Evolutionary conservation across 2,113 vertebrate species (phyloP).

Genomic region (Syngnathus typhle): DNA sequence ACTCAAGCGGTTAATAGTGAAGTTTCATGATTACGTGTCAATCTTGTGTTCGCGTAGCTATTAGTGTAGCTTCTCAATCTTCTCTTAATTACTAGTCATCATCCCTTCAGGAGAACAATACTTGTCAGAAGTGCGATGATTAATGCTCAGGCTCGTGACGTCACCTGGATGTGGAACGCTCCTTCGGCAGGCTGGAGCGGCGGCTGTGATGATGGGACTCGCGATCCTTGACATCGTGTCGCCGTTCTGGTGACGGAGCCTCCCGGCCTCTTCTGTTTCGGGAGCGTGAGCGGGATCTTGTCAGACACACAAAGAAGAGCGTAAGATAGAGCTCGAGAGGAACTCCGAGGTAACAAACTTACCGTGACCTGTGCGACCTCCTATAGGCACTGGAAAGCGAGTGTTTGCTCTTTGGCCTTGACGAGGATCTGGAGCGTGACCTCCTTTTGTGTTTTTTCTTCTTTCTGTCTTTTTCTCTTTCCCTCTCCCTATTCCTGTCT

Average conservation of each 20-base stretch:
- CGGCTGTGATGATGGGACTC: conserved; percentile 78
- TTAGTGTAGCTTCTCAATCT: too few species aligned
- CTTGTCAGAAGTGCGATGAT: too few species aligned
- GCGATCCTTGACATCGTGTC: conserved; percentile 72
- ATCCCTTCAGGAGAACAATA: too few species aligned
- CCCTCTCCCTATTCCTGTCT: conserved; percentile 49
- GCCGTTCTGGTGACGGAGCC: conserved; percentile 74
- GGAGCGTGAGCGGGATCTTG: conserved; percentile 84
- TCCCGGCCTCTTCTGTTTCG: conserved; percentile 78
- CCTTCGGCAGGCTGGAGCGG: conserved; percentile 75
- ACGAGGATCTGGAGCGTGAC: conserved; percentile 78
- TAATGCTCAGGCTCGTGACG: background rate
- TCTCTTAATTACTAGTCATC: too few species aligned
- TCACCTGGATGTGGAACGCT: conserved; percentile 83
- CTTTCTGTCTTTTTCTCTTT: conserved; percentile 82
- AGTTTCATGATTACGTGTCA: too few species aligned
- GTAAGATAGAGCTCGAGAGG: background rate
- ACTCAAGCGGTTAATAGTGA: too few species aligned
- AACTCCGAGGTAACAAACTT: conserved; percentile 7
- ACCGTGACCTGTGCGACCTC: conserved; percentile 84
- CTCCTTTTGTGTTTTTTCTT: conserved; percentile 91
- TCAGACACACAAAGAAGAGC: conserved; percentile 17
- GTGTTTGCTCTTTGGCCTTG: conserved; percentile 83
- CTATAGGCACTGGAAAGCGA: conserved; percentile 90
- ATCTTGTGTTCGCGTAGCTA: too few species aligned